Evolutionary conservation across 2,797 vertebrate genomes (phyloP), one percentile per base, ranked within the genome.

Genomic region (Todus mexicanus): DNA sequence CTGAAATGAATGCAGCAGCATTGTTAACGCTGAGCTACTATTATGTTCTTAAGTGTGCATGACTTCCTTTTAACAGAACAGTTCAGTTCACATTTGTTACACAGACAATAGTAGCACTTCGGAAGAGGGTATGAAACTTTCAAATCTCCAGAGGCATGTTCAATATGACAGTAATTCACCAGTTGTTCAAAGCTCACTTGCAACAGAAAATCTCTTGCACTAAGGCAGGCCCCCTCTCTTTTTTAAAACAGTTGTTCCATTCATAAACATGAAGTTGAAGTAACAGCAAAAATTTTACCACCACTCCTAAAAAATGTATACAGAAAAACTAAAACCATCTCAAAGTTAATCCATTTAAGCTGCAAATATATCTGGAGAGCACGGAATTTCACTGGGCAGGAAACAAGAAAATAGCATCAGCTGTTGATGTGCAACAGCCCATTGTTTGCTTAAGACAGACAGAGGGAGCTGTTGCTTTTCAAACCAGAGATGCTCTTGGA

Each of bases 391-490:
- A 21, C 27, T 14, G 11, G 63, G 42, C 23, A 76, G 60, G 57
- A 54, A 89, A 17, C 3, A 47, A 74, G 64, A 79, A 76, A 84
- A 48, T 12, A 57, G 59, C 27, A 56, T 40, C 7, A 43, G 33
- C 17, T 69, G 18, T 14, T 27, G 26, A 5, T 60, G 13, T 31
- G 37, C 59, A 84, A 38, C 19, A 76, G 47, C 43, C 84, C 33
- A 5, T 21, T 43, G 56, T 31, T 76, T 40, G 72, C 21, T 74
- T 2, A 42, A 81, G 82, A 57, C 65, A 95, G 91, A 83, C 33
- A 95, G 92, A 96, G 86, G 87, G 86, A 95, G 80, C 86, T 94
- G 51, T 90, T 94, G 91, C 38, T 79, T 78, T 91, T 88, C 26
- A 48, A 26, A 94, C 5, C 2, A 21, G 50, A 73, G 53, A 84